phyloP scores from a whole-genome alignment of 2,888 invertebrate species.

The Eupithecia tripunctaria region DNA sequence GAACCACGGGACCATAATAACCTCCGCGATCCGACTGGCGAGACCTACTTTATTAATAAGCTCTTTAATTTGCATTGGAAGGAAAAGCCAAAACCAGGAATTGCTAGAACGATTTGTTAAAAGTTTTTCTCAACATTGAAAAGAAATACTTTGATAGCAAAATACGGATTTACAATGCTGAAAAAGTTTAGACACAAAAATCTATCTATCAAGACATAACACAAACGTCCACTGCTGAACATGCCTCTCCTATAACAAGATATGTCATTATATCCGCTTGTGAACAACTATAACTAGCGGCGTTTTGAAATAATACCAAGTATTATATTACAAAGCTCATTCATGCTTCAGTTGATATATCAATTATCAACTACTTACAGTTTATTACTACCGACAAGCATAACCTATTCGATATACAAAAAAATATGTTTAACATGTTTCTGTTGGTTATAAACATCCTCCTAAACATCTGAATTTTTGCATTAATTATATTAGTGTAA shows the following conservation, averaged over 20 bases:
- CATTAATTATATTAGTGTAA: too few relatives aligned
- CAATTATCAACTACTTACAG: not conserved
- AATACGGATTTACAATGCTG: not conserved
- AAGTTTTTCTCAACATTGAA: not conserved
- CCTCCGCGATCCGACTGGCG: too few relatives aligned
- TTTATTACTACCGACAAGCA: not conserved
- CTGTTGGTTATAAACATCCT: too few relatives aligned
- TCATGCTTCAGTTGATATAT: not conserved
- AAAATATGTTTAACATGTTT: too few relatives aligned
- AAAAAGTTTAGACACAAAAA: too few relatives aligned
- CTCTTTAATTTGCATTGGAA: not conserved
- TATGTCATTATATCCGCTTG: not conserved
- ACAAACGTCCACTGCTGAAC: too few relatives aligned
- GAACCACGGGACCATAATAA: too few relatives aligned
- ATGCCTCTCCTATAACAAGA: not conserved
- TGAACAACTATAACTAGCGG: not conserved
- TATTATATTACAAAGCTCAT: conserved; percentile 5
- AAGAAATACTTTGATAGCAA: not conserved
- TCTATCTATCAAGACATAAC: too few relatives aligned
- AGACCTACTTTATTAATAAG: not conserved
- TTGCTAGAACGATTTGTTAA: not conserved
- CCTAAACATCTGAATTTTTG: too few relatives aligned
- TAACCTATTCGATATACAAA: not conserved
- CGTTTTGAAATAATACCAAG: not conserved
- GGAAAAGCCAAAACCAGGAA: not conserved